Evolutionary conservation across 2,888 invertebrate genomes (phyloP).

Genomic region (Lithodes maja): DNA sequence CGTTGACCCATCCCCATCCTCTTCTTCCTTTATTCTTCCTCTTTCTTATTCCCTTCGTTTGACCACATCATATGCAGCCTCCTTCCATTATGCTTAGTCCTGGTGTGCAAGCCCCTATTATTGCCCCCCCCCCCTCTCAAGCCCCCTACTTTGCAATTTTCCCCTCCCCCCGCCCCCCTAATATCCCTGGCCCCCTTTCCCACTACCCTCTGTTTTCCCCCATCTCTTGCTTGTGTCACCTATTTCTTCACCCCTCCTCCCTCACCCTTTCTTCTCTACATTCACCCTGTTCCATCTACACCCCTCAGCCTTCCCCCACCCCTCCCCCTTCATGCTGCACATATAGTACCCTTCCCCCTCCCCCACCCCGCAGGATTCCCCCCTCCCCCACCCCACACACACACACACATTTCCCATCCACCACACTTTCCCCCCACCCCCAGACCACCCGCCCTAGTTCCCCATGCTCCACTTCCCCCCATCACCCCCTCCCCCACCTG

Average conservation of each 20-base stretch:
- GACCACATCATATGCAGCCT: too few relatives aligned
- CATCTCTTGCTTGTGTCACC: background rate
- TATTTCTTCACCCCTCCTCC: background rate
- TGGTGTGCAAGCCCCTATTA: background rate
- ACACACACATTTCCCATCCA: background rate
- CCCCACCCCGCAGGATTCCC: background rate
- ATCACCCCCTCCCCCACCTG: background rate
- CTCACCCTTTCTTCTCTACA: background rate
- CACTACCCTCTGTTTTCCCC: background rate
- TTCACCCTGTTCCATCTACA: background rate
- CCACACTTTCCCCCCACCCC: background rate
- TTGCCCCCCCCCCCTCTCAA: background rate
- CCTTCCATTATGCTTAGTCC: background rate
- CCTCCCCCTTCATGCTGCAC: background rate
- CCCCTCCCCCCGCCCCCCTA: background rate
- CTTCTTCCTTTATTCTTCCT: too few relatives aligned
- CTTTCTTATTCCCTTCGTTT: too few relatives aligned
- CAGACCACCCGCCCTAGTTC: background rate
- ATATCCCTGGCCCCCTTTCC: background rate
- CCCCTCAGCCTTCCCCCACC: background rate
- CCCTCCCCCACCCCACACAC: background rate
- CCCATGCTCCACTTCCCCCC: background rate
- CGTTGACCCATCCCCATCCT: too few relatives aligned
- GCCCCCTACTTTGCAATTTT: background rate
- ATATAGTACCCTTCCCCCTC: background rate